These are phyloP conservation scores for Todiramphus chloris DNA, from an alignment of 2,113 vertebrate species.

Conservation along the genomic window DNA sequence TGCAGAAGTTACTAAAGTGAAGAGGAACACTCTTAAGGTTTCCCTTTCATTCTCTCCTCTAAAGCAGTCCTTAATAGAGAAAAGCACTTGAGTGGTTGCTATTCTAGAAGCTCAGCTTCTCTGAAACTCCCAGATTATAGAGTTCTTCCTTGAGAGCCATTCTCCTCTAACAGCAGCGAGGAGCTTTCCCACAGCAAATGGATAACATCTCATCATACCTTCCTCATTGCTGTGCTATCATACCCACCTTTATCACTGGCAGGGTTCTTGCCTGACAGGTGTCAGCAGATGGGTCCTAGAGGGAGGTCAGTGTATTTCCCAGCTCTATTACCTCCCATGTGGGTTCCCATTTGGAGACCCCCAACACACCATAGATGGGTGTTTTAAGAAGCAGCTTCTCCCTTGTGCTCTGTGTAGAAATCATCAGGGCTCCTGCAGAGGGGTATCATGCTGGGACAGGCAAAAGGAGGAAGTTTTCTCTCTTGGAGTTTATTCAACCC, in stretches of 20 bases:
- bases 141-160: background rate
- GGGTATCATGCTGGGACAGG: background rate
- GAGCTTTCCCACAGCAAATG: background rate
- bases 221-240: rapidly evolving
- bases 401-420: background rate
- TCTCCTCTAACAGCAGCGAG: background rate
- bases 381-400: background rate
- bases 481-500: slow-evolving; percentile 25
- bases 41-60: background rate
- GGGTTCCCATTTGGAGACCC: background rate
- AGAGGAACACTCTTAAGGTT: background rate
- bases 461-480: background rate
- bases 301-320: background rate
- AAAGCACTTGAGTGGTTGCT: background rate
- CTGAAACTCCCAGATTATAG: background rate
- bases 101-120: background rate
- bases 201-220: rapidly evolving
- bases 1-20: background rate
- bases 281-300: background rate
- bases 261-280: rapidly evolving
- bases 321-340: background rate
- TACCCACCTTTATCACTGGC: background rate
- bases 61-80: background rate
- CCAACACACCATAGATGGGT: background rate
- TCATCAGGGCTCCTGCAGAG: background rate